phyloP scores from a whole-genome alignment of 2,888 invertebrate genomes.

The Troides aeacus region DNA sequence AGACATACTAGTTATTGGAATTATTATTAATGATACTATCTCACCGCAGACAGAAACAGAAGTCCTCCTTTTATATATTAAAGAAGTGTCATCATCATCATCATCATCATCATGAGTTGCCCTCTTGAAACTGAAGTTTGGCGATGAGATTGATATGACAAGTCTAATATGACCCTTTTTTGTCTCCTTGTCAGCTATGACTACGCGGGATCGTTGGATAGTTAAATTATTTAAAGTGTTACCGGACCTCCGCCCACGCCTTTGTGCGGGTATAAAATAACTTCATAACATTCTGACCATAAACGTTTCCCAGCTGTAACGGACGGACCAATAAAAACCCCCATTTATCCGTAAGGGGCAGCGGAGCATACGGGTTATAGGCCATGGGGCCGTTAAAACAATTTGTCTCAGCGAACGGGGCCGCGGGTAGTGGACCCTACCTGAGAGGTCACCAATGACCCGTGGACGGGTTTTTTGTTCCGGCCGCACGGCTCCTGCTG shows the following conservation, averaged over 20 bases:
- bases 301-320: conserved; percentile 32
- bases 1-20: too few relatives aligned
- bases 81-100: too few relatives aligned
- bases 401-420: conserved; percentile 17
- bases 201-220: not conserved
- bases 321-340: conserved; percentile 29
- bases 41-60: too few relatives aligned
- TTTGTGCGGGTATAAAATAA: conserved; percentile 7
- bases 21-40: too few relatives aligned
- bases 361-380: conserved; percentile 35
- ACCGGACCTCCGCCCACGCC: not conserved
- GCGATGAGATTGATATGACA: too few relatives aligned
- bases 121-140: too few relatives aligned
- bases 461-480: conserved; percentile 66
- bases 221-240: not conserved
- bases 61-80: too few relatives aligned
- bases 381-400: conserved; percentile 30
- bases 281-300: conserved; percentile 22
- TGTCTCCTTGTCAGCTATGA: not conserved
- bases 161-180: too few relatives aligned
- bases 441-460: conserved; percentile 61
- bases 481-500: conserved; percentile 45
- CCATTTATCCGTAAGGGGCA: conserved; percentile 30
- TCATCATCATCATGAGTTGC: too few relatives aligned
- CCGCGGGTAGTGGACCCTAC: conserved; percentile 41